Evolutionary conservation across 1,140 invertebrate species (phyloP), one percentile per base, ranked within the genome.

Genomic region (Leptonema lineaticorne): DNA sequence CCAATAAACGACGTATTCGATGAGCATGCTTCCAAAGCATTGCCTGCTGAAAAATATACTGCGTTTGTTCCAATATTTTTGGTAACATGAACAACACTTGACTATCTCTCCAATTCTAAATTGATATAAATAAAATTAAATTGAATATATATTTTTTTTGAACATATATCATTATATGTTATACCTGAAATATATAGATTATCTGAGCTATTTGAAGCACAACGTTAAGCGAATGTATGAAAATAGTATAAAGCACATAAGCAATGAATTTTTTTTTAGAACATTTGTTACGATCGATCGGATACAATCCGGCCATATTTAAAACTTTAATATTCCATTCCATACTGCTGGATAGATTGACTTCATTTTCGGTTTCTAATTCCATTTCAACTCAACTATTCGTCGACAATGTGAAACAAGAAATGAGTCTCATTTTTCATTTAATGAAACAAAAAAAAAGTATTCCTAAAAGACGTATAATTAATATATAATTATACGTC

Each of bases 11-110:
- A 30, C 28, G 24, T 14, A 68, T 62, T 62, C 67, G 18, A 22
- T 53, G 8, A 1, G 59, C 16, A 63, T 68, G 48, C 26, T 16
- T 62, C 59, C 67, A 62, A 29, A 62, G 37, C 16, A 68, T 68
- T 16, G 16, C 24, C 2, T 30, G n/a, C 18, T 68, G 33, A 18
- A 62, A 20, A 20, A 62, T 3, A 7, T 58, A 50, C 30, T 45
- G 26, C 5, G 16, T 24, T 53, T 68, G 37, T 18, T 63, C 41
- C n/a, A 68, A 50, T n/a, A 68, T 16, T 33, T 14, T 18, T 14
- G 67, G 58, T 4, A 62, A 11, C 46, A 64, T 50, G 4, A 64
- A 22, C 6, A 64, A 7, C 57, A 59, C 33, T 33, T 59, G 4
- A 16, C 4, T 33, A 20, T 59, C 30, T 8, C 33, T 20, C 26